Conservation (phyloP, 2,888 invertebrate genomes). For the Pristionchus entomophagus region DNA sequence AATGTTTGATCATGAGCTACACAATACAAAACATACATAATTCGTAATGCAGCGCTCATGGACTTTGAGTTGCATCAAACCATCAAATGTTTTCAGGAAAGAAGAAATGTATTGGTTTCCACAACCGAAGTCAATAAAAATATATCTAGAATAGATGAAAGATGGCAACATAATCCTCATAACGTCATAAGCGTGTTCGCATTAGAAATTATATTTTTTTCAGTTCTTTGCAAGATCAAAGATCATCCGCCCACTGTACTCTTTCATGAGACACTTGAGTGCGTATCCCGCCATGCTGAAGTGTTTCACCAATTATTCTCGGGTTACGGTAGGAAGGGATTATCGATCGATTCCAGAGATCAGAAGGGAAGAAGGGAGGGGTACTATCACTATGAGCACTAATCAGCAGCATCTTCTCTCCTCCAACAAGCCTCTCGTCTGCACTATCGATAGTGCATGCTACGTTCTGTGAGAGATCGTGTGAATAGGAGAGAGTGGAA, state of each 20-base stretch:
- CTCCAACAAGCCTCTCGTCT: not conserved
- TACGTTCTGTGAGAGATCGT: not conserved
- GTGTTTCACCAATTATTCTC: conserved; percentile 43
- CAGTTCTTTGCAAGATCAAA: no score
- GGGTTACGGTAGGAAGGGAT: not conserved
- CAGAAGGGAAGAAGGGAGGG: not conserved
- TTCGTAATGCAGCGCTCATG: no score
- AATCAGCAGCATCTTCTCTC: not conserved
- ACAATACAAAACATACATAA: no score
- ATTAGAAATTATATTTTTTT: no score
- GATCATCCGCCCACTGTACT: conserved; percentile 80
- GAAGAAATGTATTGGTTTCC: no score
- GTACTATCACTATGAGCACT: not conserved
- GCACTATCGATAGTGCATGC: conserved; percentile 13
- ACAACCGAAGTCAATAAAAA: no score
- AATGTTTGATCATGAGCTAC: no score
- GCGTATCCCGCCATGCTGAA: conserved; percentile 81
- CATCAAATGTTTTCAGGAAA: no score
- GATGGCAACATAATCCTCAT: no score
- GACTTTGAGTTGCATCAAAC: no score
- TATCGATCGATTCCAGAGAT: conserved; percentile 34
- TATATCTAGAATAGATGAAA: no score
- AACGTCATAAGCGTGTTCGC: no score
- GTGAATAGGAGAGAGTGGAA: not conserved
- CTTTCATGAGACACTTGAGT: conserved; percentile 81